A percentile compares a stretch with the other conserved stretches of the same genome.
These are phyloP conservation scores for Epizoanthus fatuus DNA, from an alignment of 92 coral and sea anemone genomes.

Conservation along the genomic window DNA sequence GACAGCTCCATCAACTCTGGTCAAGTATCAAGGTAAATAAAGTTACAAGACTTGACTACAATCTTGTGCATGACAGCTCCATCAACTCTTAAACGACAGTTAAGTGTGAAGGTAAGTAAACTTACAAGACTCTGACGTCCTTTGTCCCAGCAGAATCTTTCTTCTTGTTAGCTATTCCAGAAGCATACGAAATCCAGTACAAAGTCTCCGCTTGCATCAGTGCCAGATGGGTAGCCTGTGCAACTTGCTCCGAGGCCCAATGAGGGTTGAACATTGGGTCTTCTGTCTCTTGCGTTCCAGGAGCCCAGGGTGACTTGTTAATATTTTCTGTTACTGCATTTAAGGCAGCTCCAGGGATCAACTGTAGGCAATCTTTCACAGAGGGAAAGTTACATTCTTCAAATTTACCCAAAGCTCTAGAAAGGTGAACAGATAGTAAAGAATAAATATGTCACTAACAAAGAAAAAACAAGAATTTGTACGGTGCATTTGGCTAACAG, in stretches of 20 bases:
- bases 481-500: too few species aligned
- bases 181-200: slow-evolving; percentile 64
- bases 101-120: not conserved
- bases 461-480: too few species aligned
- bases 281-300: slow-evolving; percentile 67
- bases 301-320: slow-evolving; percentile 87
- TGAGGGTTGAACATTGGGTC: slow-evolving; percentile 82
- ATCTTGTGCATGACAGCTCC: too few species aligned
- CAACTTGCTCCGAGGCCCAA: slow-evolving; percentile 85
- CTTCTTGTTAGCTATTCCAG: slow-evolving; percentile 68
- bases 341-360: slow-evolving; percentile 95
- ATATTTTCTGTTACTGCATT: slow-evolving; percentile 87
- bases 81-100: too few species aligned
- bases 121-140: slow-evolving; percentile 84
- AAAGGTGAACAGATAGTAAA: not conserved
- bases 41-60: too few species aligned
- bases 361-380: slow-evolving; percentile 82
- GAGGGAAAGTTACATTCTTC: slow-evolving; percentile 91
- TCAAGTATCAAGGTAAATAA: too few species aligned
- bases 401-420: slow-evolving; percentile 91
- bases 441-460: not conserved
- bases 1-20: too few species aligned
- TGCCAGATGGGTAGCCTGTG: slow-evolving; percentile 87
- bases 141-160: slow-evolving; percentile 63
- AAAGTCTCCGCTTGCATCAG: slow-evolving; percentile 92